Evolutionary conservation across 1,140 invertebrate genomes (phyloP), one percentile per base, ranked within the genome.

Genomic region (Hyles vespertilio): DNA sequence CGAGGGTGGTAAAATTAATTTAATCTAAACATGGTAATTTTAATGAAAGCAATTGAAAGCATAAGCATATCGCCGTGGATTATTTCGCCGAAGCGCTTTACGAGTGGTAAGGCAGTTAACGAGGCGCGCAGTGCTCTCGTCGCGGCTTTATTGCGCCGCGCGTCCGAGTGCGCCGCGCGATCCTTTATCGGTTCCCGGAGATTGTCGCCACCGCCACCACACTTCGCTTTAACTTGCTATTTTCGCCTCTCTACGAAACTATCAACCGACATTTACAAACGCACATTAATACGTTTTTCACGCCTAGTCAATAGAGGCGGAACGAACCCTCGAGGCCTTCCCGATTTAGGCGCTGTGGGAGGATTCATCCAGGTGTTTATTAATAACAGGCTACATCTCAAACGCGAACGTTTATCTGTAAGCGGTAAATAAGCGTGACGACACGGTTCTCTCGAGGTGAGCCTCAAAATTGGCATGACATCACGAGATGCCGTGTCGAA

Each of bases 141-240:
- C 66, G 54, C 62, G 44, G 54, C 61, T 74, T 79, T 77, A 81
- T 67, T 64, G 72, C 74, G 61, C 55, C 61, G 63, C 63, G 36
- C 36, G 36, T 40, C 36, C 36, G 8, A 67, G 63, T 67, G 71
- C 70, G 36, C 22, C 22, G 36, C 4, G 65, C 67, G 72, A 74
- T 79, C 75, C 78, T 84, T 85, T 85, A 87, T 87, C 70, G 81
- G 73, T 87, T 87, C 84, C 72, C 61, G 71, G 84, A 87, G 77
- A 73, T 77, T 73, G 74, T 71, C 72, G 71, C 75, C 72, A 74
- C 75, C 70, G 69, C 79, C 65, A 71, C 69, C 65, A 68, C 66
- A 62, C 59, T 83, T 84, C 79, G 65, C 70, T 68, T 53, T 74
- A 81, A 84, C 64, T 59, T 61, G 79, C 81, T 85, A 85, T 85